phyloP scores from a whole-genome alignment of 1,140 invertebrate genomes.

The Drosophila lacertosa region DNA sequence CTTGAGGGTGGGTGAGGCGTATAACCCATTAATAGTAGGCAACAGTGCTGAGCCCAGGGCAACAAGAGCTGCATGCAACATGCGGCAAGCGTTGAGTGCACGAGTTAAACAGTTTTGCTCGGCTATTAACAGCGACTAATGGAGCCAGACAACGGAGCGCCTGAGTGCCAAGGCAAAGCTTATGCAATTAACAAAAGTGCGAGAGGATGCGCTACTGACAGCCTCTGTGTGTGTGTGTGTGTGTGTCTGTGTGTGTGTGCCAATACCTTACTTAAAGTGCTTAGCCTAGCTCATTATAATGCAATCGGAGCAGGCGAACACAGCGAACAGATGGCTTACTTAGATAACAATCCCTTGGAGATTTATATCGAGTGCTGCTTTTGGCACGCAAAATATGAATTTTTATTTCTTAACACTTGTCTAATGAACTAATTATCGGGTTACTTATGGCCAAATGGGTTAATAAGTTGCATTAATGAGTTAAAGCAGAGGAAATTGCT shows the following conservation, averaged over 20 bases:
- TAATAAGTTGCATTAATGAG: neutral
- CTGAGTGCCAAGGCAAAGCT: slow-evolving; percentile 36
- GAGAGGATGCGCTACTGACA: slow-evolving; percentile 1
- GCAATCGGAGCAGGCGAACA: slow-evolving; percentile 4
- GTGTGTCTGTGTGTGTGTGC: neutral
- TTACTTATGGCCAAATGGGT: neutral
- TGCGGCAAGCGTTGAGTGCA: slow-evolving; percentile 42
- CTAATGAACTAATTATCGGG: neutral
- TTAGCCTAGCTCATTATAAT: slow-evolving; percentile 12
- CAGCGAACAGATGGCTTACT: slow-evolving; percentile 11
- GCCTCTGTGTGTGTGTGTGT: neutral
- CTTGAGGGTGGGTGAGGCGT: neutral
- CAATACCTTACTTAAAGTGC: neutral
- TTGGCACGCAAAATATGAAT: slow-evolving; percentile 1
- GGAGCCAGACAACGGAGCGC: slow-evolving; percentile 56
- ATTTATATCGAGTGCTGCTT: neutral
- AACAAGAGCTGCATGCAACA: slow-evolving; percentile 32
- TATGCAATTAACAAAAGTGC: slow-evolving; percentile 70
- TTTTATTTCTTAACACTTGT: neutral
- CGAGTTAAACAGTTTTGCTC: slow-evolving; percentile 71
- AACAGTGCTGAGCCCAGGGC: slow-evolving; percentile 18
- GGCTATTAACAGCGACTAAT: slow-evolving; percentile 74
- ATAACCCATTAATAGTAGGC: neutral
- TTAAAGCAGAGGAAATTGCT: neutral
- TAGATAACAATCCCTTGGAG: slow-evolving; percentile 22